Evolutionary conservation across 1,140 invertebrate species (phyloP).

Genomic region (Tribolium madens): DNA sequence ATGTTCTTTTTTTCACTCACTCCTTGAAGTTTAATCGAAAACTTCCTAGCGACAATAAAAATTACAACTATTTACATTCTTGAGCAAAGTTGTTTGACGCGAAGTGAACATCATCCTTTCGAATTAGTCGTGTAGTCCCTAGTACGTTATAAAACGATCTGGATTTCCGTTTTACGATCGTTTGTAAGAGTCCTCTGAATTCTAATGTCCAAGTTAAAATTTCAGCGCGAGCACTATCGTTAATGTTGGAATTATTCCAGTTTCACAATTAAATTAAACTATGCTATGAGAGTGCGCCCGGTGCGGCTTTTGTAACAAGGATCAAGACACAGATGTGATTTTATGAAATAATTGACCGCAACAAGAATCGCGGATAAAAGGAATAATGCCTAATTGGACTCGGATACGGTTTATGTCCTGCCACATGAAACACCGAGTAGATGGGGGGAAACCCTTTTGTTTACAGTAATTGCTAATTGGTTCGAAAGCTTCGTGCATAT

Average conservation of each 20-base stretch:
- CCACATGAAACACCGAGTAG: neutral
- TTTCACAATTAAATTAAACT: constrained; percentile 45
- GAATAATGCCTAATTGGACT: constrained; percentile 5
- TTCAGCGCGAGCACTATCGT: constrained; percentile 48
- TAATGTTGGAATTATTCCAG: constrained; percentile 50
- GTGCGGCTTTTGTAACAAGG: constrained; percentile 19
- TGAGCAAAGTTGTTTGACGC: constrained; percentile 26
- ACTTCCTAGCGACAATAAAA: neutral
- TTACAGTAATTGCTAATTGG: no score
- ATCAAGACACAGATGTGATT: constrained; percentile 6
- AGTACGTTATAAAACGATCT: constrained; percentile 51
- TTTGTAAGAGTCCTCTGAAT: constrained; percentile 47
- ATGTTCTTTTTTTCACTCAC: neutral
- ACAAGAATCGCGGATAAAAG: constrained; percentile 26
- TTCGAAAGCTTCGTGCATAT: no score
- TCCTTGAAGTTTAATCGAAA: constrained; percentile 1
- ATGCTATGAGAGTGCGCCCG: neutral
- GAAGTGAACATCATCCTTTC: constrained; percentile 46
- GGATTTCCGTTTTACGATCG: constrained; percentile 51
- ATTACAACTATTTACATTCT: constrained; percentile 26
- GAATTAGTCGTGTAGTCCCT: constrained; percentile 50
- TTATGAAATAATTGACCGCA: constrained; percentile 32
- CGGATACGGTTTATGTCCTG: constrained; percentile 12
- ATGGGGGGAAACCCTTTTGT: no score
- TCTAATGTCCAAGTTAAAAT: constrained; percentile 53